Evolutionary conservation across 2,797 vertebrate genomes (phyloP).

Genomic region (Tapirus indicus): DNA sequence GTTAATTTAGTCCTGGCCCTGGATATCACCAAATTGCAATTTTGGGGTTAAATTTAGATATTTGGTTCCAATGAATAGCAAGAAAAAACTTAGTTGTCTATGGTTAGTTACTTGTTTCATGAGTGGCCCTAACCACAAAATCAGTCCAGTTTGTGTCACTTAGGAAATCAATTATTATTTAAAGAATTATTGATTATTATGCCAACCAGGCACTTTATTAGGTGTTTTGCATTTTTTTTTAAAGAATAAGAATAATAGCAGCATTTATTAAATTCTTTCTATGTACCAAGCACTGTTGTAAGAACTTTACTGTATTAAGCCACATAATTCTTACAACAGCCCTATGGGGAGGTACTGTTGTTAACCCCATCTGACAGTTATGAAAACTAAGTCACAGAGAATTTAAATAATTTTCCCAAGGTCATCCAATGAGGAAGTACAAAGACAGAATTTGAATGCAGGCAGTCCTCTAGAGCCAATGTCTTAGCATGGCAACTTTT

Average conservation of each 20-base stretch:
- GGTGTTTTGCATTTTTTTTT: background rate
- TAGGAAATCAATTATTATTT: background rate
- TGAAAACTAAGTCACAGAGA: background rate
- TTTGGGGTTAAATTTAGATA: constrained; percentile 30
- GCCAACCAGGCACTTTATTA: background rate
- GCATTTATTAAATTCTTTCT: constrained; percentile 19
- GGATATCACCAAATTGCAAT: background rate
- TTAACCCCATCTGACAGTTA: background rate
- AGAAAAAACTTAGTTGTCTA: background rate
- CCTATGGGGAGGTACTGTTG: background rate
- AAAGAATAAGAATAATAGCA: background rate
- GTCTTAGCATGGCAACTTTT: background rate
- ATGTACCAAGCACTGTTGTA: background rate
- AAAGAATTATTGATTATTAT: background rate
- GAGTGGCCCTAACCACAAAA: background rate
- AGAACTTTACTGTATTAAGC: background rate
- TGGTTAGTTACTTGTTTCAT: constrained; percentile 42
- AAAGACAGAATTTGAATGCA: background rate
- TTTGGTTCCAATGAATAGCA: background rate
- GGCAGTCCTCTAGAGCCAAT: background rate
- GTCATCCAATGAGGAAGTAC: background rate
- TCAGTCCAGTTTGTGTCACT: background rate
- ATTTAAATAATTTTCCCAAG: background rate
- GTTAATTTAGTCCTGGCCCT: background rate
- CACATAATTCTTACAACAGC: background rate